Evolutionary conservation across 2,797 vertebrate genomes (phyloP).

Genomic region (Galaxias olidus): DNA sequence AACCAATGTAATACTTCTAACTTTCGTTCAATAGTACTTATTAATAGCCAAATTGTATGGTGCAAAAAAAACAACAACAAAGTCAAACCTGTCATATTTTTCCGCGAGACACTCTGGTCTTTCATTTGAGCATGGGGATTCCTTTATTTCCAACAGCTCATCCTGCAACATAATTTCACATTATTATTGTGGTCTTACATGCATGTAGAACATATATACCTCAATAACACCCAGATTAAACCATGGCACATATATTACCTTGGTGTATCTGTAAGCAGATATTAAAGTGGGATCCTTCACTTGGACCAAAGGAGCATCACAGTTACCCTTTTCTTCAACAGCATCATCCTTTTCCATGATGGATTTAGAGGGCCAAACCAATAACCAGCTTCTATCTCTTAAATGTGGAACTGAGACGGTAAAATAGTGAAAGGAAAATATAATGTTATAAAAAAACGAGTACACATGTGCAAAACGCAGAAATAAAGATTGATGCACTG

Average conservation of each 20-base stretch:
- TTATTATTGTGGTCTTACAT: neutral
- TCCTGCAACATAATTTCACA: constrained; percentile 73
- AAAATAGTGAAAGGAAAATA: constrained; percentile 12
- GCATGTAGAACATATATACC: neutral
- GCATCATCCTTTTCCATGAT: constrained; percentile 88
- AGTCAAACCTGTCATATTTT: constrained; percentile 94
- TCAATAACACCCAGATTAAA: no score
- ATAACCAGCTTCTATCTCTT: constrained; percentile 40
- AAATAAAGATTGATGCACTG: no score
- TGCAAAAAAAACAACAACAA: neutral
- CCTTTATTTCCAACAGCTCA: constrained; percentile 94
- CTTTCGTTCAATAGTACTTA: neutral
- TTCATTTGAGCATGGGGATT: constrained; percentile 90
- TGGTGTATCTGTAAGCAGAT: constrained; percentile 87
- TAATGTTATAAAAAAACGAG: neutral
- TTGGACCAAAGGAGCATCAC: constrained; percentile 69
- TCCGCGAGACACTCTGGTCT: constrained; percentile 93
- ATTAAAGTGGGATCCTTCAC: constrained; percentile 56
- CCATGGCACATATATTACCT: constrained; percentile 70
- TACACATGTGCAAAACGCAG: no score
- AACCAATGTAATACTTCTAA: neutral
- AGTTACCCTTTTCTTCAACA: constrained; percentile 77
- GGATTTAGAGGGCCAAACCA: constrained; percentile 50
- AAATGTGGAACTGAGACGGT: constrained; percentile 29
- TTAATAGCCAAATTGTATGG: neutral